Evolutionary conservation across 2,113 vertebrate genomes (phyloP), one percentile per base, ranked within the genome.

Genomic region (Nothocercus julius): DNA sequence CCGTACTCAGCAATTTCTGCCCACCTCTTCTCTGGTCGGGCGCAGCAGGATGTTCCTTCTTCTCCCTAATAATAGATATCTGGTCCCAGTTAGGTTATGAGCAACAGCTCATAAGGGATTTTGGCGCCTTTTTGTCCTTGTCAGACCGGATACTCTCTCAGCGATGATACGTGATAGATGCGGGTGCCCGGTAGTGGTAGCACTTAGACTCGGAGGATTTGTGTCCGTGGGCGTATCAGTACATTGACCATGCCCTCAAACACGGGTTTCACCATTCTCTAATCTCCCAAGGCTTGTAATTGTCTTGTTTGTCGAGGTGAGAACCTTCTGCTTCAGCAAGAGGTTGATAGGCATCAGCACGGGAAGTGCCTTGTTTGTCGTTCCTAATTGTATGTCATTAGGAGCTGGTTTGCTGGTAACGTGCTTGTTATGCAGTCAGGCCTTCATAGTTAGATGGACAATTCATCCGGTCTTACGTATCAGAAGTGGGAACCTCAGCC

Each of bases 361-460:
- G 80, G 11, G 0, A 14, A 38, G 47, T 22, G 68, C 34, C 30
- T 70, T 56, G 79, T 83, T 92, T 42, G 4, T 61, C 20, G 69
- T 54, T 80, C 17, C 59, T 95, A 95, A 95, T 96, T 92, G 73
- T 0, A 0, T 4, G 40, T 93, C 93, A 96, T 96, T 93, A 94
- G 30, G 85, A 67, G 80, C 68, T 2, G 56, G 79, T 86, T 93
- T 85, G 83, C 85, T 13, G 70, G n/a, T 96, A 95, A 96, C 30
- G 19, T 0, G 24, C 69, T 92, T 78, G 95, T 94, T 68, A 95
- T 78, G 92, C 88, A 93, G 82, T 45, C 1, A 0, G 64, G 64
- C 25, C 92, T 74, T 94, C 92, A 90, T 93, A 95, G 85, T 14
- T 90, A 2, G 45, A 32, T 63, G 88, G 82, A 85, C 85, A 88